Base-by-base conservation (phyloP, 1,140 invertebrate species). In the Neotoxoptera formosana region DNA sequence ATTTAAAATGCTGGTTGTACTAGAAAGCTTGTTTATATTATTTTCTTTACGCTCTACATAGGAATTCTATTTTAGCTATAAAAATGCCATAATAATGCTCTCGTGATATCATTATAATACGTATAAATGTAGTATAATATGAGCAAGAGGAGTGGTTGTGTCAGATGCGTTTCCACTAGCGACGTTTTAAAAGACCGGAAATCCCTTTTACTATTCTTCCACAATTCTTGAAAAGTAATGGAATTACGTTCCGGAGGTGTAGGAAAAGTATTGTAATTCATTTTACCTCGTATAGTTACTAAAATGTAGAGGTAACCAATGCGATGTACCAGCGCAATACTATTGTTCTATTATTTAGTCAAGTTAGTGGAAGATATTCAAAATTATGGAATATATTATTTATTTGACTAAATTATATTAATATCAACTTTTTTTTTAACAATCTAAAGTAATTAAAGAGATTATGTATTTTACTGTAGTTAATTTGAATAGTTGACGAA, bases 171-270 rank as follows among this genome's bases (percentile, higher is more conserved):
- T 92, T 84, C 4, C 20, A 47, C 7, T 51, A 41, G 47, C 8
- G 48, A 81, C 9, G 17, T 83, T 60, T 23, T 53, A 92, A 92
- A 83, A 83, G 76, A 53, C 67, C 81, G 91, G 91, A 84, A 84
- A 84, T 84, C 47, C 47, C 48, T 92, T 92, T 53, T 41, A 76
- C 91, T n/a, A 53, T 92, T 83, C 3, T 23, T 6, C 34, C 23
- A 51, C 47, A 84, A 51, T 41, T 81, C 41, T 91, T 47, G 34
- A 17, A 84, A 92, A 92, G 76, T 36, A 53, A 92, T 56, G 81
- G 48, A 92, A 92, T 92, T 84, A 92, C n/a, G 76, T 36, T 51
- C 34, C 76, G 81, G 91, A 92, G 91, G 81, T 84, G 30, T 48
- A 81, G 60, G n/a, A 83, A 53, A 92, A 83, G 47, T 84, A 84